Base-by-base conservation (phyloP, 2,113 vertebrate genomes). In the Pedetes capensis region DNA sequence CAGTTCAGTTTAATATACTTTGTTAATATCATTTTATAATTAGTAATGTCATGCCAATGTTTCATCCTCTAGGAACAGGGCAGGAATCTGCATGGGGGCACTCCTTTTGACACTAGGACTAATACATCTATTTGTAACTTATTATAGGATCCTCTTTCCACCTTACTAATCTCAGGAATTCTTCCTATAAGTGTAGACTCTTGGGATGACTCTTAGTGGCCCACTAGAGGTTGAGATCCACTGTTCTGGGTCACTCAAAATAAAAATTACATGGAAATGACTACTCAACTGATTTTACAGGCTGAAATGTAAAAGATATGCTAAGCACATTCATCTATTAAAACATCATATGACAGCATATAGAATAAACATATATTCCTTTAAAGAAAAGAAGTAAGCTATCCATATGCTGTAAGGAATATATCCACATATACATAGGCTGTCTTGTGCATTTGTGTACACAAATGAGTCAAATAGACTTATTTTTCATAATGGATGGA, bases 341-440 rank as follows among this genome's bases (percentile, higher is more conserved):
- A 93, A 96, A 92, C 1, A 79, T 59, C 87, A 95, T 63, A 88
- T 39, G 84, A 95, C 93, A 96, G 97, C 71, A 92, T 66, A 93
- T 7, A 93, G 18, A 95, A 94, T 75, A 96, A 91, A 95, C 74
- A 96, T 68, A 68, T 39, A 97, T 92, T 93, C 44, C 93, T 75
- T 96, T 87, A 94, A 92, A 96, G 51, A 74, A 88, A 95, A 91
- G 66, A 93, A 95, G 37, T 59, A 20, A 88, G 68, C 37, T 92
- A 37, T 66, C 88, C 57, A 8, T 88, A 93, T 88, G 78, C 44
- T 80, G 1, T 61, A 94, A 96, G 69, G 27, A 29, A 74, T 76
- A 88, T 5, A 78, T 66, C 80, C 64, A 63, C 55, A 82, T 74
- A 95, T 90, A 93, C 8, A 93, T 22, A 93, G 59, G 49, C 49